Conservation (phyloP, 2,113 vertebrate species). For the Planiliza haematocheilus region DNA sequence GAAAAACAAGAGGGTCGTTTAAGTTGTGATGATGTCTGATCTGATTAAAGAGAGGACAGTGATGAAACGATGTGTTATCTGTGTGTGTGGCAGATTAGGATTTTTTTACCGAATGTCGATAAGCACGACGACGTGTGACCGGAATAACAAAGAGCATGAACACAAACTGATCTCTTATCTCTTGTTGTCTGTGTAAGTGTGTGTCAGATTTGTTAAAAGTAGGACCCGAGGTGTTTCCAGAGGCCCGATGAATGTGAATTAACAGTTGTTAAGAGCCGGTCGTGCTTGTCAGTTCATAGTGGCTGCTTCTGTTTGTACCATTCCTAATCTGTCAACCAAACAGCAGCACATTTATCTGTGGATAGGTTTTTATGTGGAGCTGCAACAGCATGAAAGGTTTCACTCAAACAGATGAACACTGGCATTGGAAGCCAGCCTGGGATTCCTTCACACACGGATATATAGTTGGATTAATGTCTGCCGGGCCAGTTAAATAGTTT, state of each 20-base stretch:
- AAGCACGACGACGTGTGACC: conserved; percentile 38
- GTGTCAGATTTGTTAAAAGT: too few relatives aligned
- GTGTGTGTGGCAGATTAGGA: conserved; percentile 23
- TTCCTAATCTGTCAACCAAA: not conserved
- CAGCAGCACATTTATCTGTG: too few relatives aligned
- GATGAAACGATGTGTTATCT: conserved; percentile 51
- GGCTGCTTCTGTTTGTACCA: not conserved
- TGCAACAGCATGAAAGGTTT: not conserved
- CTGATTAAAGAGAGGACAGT: conserved; percentile 50
- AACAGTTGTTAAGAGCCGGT: not conserved
- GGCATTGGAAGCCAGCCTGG: too few relatives aligned
- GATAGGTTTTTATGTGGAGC: not conserved
- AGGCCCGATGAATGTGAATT: too few relatives aligned
- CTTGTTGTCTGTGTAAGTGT: not conserved
- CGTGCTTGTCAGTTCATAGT: not conserved
- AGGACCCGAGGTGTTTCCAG: too few relatives aligned
- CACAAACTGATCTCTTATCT: conserved; percentile 42
- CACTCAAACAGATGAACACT: not conserved
- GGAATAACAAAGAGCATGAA: conserved; percentile 40
- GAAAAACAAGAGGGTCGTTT: conserved; percentile 16
- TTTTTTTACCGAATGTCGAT: conserved; percentile 60
- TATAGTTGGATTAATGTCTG: too few relatives aligned
- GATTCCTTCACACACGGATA: too few relatives aligned
- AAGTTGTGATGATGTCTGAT: conserved; percentile 43
- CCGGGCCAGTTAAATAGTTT: too few relatives aligned